Evolutionary conservation across 2,113 vertebrate genomes (phyloP), one percentile per base, ranked within the genome.

Genomic region (Heterotis niloticus): DNA sequence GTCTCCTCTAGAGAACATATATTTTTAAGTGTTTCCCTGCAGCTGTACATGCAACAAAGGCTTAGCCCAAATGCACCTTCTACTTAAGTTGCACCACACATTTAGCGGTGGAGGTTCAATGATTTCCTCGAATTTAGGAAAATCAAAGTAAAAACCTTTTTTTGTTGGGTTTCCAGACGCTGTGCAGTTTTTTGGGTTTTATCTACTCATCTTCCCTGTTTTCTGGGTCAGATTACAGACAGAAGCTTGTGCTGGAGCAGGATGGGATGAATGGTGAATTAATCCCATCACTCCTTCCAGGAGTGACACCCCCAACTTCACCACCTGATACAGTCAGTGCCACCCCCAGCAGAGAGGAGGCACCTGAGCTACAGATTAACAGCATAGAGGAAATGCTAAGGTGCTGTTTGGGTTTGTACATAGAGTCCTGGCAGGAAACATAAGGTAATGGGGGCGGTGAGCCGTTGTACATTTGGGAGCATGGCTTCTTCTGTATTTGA

Each of bases 281-380:
- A 9, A 69, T 79, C 69, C 34, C 23, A 51, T 67, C 10, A 10
- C 78, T 80, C 5, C 71, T 80, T 12, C 71, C 78, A 7, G 28
- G 18, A 20, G 17, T 17, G 60, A 52, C 12, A 12, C 28, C 77
- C 9, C 18, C 10, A 29, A 28, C 66, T 54, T 59, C 5, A 1
- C 76, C 76, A 44, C 18, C 17, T 26, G 28, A 14, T 44, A 69
- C n/a, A 0, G 7, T 59, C 29, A 0, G 16, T 5, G 1, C 75
- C 59, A n/a, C 10, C 34, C 44, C 34, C 59, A 56, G 34, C 23
- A 16, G 10, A 28, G 70, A 66, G 34, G 34, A 62, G 23, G 57
- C 72, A 59, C 7, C 34, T 2, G 68, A 79, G 54, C 78, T 28
- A 44, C 17, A 34, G 60, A 9, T 14, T 14, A 59, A 9, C 1